Conservation (phyloP, 2,113 vertebrate species). For the Aegithalos caudatus region DNA sequence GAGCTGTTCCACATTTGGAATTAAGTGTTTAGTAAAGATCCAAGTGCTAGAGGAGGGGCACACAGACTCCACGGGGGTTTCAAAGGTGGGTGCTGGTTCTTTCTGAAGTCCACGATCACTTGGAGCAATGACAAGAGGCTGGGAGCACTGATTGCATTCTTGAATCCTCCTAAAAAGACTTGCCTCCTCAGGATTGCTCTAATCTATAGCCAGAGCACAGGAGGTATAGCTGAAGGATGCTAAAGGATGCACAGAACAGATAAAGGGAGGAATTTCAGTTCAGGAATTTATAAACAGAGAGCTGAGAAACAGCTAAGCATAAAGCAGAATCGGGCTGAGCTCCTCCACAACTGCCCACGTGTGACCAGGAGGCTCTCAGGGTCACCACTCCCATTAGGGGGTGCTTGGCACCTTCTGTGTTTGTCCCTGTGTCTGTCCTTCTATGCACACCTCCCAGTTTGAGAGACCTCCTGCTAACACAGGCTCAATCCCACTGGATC, state of each 20-base stretch:
- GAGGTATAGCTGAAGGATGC: neutral
- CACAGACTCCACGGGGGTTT: neutral
- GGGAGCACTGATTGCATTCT: neutral
- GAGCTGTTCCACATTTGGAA: neutral
- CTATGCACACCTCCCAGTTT: rapidly evolving
- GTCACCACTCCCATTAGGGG: neutral
- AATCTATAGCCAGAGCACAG: neutral
- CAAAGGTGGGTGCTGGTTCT: neutral
- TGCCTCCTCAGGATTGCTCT: neutral
- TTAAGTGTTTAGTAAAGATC: neutral
- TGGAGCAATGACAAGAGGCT: neutral
- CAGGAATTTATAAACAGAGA: neutral
- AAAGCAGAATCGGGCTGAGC: neutral
- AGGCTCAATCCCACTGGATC: neutral
- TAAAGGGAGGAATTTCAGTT: neutral
- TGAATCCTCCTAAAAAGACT: neutral
- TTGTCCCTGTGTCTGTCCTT: neutral
- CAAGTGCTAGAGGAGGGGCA: neutral
- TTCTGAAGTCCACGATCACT: neutral
- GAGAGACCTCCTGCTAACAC: neutral
- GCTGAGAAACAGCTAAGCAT: neutral
- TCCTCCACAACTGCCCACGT: rapidly evolving
- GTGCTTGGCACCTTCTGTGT: neutral
- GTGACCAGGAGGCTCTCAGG: neutral
- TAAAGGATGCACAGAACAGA: neutral